Conservation (phyloP, 2,888 invertebrate genomes). For the Bombylius major region DNA sequence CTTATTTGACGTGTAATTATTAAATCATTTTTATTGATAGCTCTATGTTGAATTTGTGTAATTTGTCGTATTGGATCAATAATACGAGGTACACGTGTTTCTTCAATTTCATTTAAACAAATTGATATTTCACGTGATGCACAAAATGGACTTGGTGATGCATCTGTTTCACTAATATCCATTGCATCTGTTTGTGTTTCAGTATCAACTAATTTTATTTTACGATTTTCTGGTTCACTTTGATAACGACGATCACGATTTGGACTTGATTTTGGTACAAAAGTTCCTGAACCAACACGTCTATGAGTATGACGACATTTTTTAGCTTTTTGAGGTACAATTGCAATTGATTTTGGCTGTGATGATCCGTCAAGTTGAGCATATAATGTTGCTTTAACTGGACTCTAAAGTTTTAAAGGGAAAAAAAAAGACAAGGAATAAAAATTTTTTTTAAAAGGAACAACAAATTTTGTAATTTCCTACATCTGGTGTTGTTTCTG, state of each 20-base stretch:
- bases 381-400: constrained; percentile 46
- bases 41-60: constrained; percentile 17
- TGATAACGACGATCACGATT: constrained; percentile 42
- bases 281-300: constrained; percentile 47
- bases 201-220: constrained; percentile 42
- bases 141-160: constrained; percentile 39
- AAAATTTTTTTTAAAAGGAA: not conserved
- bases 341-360: constrained; percentile 43
- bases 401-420: constrained; percentile 31
- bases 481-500: constrained; percentile 37
- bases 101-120: constrained; percentile 18
- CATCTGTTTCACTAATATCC: constrained; percentile 49
- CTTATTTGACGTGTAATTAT: constrained; percentile 13
- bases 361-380: constrained; percentile 43
- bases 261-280: constrained; percentile 39
- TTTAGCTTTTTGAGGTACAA: constrained; percentile 31
- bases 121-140: constrained; percentile 28
- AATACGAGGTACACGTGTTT: not conserved
- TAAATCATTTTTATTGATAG: constrained; percentile 4
- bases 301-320: constrained; percentile 41
- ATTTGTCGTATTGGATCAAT: constrained; percentile 13
- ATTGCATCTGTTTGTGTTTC: constrained; percentile 56
- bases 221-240: constrained; percentile 35
- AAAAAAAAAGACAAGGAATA: not conserved
- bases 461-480: constrained; percentile 1